These are phyloP conservation scores for Melanostigma gelatinosum DNA, from an alignment of 2,113 vertebrate genomes.

Conservation along the genomic window DNA sequence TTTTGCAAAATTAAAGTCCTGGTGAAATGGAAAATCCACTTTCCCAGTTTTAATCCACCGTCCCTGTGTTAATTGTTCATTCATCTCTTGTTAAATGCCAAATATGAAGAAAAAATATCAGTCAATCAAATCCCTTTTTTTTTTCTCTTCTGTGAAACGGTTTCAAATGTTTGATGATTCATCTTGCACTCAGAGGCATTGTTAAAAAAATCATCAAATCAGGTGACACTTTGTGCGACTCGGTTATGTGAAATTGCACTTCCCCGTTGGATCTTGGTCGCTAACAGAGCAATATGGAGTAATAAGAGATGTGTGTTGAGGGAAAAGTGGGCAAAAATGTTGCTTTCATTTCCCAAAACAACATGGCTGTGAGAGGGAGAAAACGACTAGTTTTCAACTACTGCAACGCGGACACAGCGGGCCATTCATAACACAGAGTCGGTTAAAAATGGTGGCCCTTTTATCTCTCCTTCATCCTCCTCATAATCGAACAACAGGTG, in stretches of 20 bases:
- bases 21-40: background rate
- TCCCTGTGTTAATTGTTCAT: background rate
- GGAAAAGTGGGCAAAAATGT: background rate
- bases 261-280: background rate
- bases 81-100: background rate
- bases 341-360: too few relatives aligned
- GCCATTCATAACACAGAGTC: too few relatives aligned
- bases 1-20: background rate
- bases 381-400: background rate
- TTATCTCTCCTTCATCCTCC: background rate
- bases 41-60: background rate
- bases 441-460: background rate
- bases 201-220: background rate
- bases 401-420: background rate
- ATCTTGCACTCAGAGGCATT: background rate
- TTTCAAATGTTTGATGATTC: background rate
- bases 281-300: background rate
- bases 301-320: background rate
- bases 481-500: background rate
- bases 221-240: background rate
- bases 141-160: background rate
- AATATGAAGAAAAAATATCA: background rate
- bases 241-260: background rate
- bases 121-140: background rate
- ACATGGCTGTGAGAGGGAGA: too few relatives aligned